Evolutionary conservation across 2,113 vertebrate genomes (phyloP), one percentile per base, ranked within the genome.

Genomic region (Pelusios castaneus): DNA sequence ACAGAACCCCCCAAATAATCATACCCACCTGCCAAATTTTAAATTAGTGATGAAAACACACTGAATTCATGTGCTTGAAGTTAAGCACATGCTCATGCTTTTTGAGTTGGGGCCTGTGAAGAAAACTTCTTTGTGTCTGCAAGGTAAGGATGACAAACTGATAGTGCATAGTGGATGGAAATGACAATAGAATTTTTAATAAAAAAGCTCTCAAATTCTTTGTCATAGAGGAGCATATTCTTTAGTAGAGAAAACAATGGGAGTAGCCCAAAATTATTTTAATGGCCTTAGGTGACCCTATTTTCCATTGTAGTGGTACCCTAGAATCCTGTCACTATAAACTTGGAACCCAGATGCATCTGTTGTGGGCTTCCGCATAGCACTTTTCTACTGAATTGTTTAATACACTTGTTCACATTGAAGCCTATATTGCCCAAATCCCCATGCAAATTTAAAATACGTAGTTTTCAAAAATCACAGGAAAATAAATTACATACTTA

Each of bases 401-500:
- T 11, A 5, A 86, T 51, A 17, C 17, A 19, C 29, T 80, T 12
- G 11, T 11, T 13, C 31, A 45, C 60, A 2, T 14, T 88, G 31
- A 3, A 29, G 3, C 58, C 21, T 29, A 89, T 7, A 5, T 67
- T 60, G 51, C 29, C 85, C 34, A 92, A 82, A 90, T 82, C 4
- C 45, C 21, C 8, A 3, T 47, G 54, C 51, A 34, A 0, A 84
- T 80, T n/a, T 5, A 56, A 81, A 95, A 89, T 6, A 8, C 85
- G 52, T 4, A 85, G 43, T 80, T 93, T 8, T 29, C 58, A 93
- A 56, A 93, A 94, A 79, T 52, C 51, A 90, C 11, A 41, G 56
- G 27, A 31, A 84, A 94, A 94, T 89, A 96, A 93, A 92, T 84
- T 82, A 91, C 80, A 11, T 54, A 88, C 43, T 75, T 81, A 92